Conservation (phyloP, 1,140 invertebrate species). For the Tenebrio molitor region DNA sequence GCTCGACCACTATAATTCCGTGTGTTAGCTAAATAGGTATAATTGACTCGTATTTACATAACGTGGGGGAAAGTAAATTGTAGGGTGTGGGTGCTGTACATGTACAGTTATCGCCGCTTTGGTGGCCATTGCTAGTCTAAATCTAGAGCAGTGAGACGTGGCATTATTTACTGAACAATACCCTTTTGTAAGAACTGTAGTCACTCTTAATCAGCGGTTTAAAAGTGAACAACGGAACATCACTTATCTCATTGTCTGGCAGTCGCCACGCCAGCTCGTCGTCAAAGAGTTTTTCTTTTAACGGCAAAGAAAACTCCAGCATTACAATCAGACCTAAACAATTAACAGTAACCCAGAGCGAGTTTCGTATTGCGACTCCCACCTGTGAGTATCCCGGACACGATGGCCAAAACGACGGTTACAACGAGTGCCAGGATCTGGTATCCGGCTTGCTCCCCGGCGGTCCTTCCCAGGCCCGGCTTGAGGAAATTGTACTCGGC, state of each 20-base stretch:
- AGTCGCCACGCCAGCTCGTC: not conserved
- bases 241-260: not conserved
- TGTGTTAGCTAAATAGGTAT: no score
- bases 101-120: no score
- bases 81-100: no score
- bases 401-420: slow-evolving; percentile 79
- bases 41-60: no score
- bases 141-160: not conserved
- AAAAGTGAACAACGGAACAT: not conserved
- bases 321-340: not conserved
- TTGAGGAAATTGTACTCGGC: slow-evolving; percentile 46
- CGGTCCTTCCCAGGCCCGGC: slow-evolving; percentile 73
- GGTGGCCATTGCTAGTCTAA: not conserved
- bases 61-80: no score
- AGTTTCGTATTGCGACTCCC: slow-evolving; percentile 29
- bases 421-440: slow-evolving; percentile 82
- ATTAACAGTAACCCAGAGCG: not conserved
- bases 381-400: slow-evolving; percentile 88
- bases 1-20: no score
- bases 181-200: slow-evolving; percentile 13
- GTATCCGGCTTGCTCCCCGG: slow-evolving; percentile 80
- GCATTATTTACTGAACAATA: slow-evolving; percentile 17
- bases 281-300: slow-evolving; percentile 11
- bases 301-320: not conserved
- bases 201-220: slow-evolving; percentile 18